Evolutionary conservation across 37 sponge, comb jelly and placozoan species (phyloP).

Genomic region (Spongilla lacustris): DNA sequence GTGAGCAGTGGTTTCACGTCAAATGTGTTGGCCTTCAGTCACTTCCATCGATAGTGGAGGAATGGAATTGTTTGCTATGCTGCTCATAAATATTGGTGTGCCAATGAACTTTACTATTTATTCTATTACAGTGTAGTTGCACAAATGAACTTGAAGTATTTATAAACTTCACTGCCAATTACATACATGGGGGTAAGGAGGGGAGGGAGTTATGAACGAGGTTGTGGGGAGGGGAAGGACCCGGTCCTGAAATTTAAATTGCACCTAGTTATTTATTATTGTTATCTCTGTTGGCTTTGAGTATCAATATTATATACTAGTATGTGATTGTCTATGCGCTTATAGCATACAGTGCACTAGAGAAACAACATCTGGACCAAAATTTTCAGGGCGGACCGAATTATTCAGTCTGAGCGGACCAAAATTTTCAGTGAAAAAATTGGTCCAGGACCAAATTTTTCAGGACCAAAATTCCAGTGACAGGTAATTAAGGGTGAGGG

Average conservation of each 20-base stretch:
- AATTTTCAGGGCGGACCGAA: neutral
- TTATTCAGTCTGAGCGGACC: neutral
- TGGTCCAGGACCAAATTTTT: neutral
- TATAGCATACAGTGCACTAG: conserved; percentile 1
- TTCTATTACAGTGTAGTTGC: conserved; percentile 1
- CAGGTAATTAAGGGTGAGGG: too few relatives aligned
- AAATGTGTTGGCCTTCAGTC: conserved; percentile 1
- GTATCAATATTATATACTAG: conserved; percentile 1
- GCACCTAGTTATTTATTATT: neutral
- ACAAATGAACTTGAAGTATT: neutral
- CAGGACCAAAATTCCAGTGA: conserved; percentile 1
- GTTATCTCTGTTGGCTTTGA: neutral
- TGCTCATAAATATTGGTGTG: neutral
- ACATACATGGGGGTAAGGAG: neutral
- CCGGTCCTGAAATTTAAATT: neutral
- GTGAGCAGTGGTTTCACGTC: conserved; percentile 1
- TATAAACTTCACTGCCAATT: neutral
- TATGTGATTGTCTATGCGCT: neutral
- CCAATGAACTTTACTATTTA: neutral
- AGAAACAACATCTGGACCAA: neutral
- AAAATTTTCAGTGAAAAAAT: neutral
- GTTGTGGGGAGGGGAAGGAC: neutral
- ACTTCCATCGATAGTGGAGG: neutral
- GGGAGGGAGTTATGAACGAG: conserved; percentile 1
- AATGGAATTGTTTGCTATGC: neutral